A percentile compares a stretch with the other conserved stretches of the same genome.
Conservation (phyloP, 2,888 invertebrate genomes). For the Pyrrhosoma nymphula region DNA sequence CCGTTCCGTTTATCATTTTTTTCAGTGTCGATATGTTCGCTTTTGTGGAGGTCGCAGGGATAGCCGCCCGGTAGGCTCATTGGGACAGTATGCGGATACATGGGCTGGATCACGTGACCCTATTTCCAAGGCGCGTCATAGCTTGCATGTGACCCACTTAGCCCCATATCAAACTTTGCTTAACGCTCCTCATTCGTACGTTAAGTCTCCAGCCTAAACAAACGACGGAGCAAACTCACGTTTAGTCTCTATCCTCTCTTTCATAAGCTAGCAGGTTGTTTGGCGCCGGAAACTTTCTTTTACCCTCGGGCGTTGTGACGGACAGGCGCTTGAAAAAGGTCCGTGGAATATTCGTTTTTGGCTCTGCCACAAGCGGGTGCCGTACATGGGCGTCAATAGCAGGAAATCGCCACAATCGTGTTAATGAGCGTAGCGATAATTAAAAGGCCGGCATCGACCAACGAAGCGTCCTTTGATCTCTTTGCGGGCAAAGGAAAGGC, state of each 20-base stretch:
- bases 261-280: background rate
- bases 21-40: too few species aligned
- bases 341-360: background rate
- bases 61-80: background rate
- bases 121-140: slow-evolving; percentile 26
- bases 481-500: background rate
- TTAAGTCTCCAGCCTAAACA: background rate
- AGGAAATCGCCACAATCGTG: background rate
- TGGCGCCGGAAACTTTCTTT: background rate
- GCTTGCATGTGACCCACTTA: slow-evolving; percentile 7
- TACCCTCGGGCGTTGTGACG: background rate
- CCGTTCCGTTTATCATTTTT: too few species aligned
- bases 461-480: background rate
- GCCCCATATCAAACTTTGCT: background rate
- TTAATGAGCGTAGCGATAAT: background rate
- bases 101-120: background rate
- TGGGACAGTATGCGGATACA: slow-evolving; percentile 20
- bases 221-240: background rate
- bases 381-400: background rate
- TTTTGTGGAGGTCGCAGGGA: background rate
- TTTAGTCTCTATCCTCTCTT: background rate
- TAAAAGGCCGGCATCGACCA: background rate
- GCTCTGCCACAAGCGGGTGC: background rate
- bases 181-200: slow-evolving; percentile 21
- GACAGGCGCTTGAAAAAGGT: background rate